Percentiles rank a stretch among this genome's conserved stretches.
These are phyloP conservation scores for Oligia latruncula DNA, from an alignment of 2,888 invertebrate species.

Conservation along the genomic window DNA sequence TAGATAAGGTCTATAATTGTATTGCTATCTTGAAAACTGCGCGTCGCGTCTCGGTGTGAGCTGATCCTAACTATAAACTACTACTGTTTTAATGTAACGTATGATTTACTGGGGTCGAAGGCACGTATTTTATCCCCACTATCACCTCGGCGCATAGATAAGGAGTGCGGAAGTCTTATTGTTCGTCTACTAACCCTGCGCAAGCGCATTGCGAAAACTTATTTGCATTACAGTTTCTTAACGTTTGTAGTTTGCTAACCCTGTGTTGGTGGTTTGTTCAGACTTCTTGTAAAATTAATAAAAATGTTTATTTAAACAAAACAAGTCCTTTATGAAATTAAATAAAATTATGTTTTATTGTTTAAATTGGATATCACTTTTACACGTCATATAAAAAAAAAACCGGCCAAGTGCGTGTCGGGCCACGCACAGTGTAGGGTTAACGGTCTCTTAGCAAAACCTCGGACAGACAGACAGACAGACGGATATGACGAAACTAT, in stretches of 20 bases:
- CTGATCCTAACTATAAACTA: not conserved
- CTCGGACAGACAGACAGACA: no score
- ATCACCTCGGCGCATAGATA: constrained; percentile 42
- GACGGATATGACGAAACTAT: no score
- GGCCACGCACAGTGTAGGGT: no score
- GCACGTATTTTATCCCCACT: constrained; percentile 46
- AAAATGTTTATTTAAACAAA: not conserved
- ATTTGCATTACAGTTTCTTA: constrained; percentile 60
- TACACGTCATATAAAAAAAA: no score
- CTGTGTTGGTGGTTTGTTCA: constrained; percentile 11
- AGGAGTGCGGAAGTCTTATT: constrained; percentile 55
- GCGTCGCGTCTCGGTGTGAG: no score
- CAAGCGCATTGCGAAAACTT: constrained; percentile 48
- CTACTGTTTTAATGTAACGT: not conserved
- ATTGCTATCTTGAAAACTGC: no score
- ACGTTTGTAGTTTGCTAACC: constrained; percentile 33
- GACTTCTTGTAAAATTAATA: constrained; percentile 9
- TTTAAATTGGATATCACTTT: no score
- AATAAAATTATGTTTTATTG: no score
- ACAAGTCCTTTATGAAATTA: no score
- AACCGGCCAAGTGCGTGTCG: no score
- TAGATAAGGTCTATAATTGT: no score
- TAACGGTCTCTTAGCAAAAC: no score
- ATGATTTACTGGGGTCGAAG: constrained; percentile 51
- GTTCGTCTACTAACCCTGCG: constrained; percentile 42